Evolutionary conservation across 2,888 invertebrate species (phyloP).

Genomic region (Prosopocoilus inquinatus): DNA sequence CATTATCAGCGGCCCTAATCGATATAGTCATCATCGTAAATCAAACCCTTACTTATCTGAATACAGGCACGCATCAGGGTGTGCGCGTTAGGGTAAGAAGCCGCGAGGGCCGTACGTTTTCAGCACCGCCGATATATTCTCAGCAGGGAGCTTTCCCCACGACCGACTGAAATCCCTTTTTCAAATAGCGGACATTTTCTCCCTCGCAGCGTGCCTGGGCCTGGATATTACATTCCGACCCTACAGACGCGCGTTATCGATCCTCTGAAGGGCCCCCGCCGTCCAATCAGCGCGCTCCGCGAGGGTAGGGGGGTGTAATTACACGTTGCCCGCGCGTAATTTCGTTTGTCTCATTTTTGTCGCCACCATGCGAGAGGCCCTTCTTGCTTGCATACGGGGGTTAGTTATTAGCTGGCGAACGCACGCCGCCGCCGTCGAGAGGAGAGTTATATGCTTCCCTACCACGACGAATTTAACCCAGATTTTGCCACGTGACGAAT

Average conservation of each 20-base stretch:
- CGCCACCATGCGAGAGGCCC: not conserved
- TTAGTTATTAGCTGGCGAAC: constrained; percentile 2
- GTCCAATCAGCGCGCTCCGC: constrained; percentile 31
- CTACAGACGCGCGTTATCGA: constrained; percentile 37
- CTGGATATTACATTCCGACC: constrained; percentile 36
- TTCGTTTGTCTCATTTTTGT: constrained; percentile 16
- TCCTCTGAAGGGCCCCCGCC: constrained; percentile 33
- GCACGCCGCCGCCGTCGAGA: constrained; percentile 2
- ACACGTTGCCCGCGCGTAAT: constrained; percentile 16
- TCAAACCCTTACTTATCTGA: constrained; percentile 38
- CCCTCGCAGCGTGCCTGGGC: constrained; percentile 25
- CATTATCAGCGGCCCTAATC: constrained; percentile 23
- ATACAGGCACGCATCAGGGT: constrained; percentile 13
- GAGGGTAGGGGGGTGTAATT: constrained; percentile 18
- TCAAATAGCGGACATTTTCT: constrained; percentile 35
- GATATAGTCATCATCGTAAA: constrained; percentile 39
- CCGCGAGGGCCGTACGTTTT: constrained; percentile 27
- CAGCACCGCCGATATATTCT: constrained; percentile 31
- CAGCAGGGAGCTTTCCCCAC: constrained; percentile 32
- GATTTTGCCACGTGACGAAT: constrained; percentile 19
- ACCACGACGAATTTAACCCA: constrained; percentile 13
- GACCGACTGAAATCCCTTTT: constrained; percentile 35
- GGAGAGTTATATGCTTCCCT: constrained; percentile 2
- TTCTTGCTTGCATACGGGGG: not conserved
- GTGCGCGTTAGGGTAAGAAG: not conserved